phyloP scores from a whole-genome alignment of 1,140 invertebrate species.

The Harpegnathos saltator region DNA sequence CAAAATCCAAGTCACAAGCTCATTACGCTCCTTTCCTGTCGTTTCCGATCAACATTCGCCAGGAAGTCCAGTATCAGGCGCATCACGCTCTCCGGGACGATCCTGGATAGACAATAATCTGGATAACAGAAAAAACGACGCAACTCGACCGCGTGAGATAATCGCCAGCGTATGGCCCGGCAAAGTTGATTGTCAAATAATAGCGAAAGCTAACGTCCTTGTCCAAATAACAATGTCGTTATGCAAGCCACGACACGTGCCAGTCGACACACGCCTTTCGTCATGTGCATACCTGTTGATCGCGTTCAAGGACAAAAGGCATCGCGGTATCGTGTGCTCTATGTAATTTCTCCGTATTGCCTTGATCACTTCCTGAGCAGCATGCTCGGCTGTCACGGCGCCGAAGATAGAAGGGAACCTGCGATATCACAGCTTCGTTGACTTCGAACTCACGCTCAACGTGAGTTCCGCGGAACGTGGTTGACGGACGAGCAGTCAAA shows the following conservation, averaged over 20 bases:
- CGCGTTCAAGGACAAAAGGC: slow-evolving; percentile 73
- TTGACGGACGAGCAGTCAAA: too few relatives aligned
- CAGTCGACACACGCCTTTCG: background rate
- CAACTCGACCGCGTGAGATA: too few relatives aligned
- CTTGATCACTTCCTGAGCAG: slow-evolving; percentile 75
- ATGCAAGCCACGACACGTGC: too few relatives aligned
- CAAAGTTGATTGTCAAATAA: background rate
- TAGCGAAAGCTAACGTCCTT: background rate
- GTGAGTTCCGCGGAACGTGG: too few relatives aligned
- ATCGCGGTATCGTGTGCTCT: slow-evolving; percentile 79
- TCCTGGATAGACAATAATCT: slow-evolving; percentile 41
- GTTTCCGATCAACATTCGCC: slow-evolving; percentile 57
- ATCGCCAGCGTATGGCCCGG: background rate
- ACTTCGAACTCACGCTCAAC: too few relatives aligned
- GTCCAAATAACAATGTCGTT: too few relatives aligned
- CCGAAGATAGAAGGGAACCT: slow-evolving; percentile 80
- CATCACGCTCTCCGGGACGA: slow-evolving; percentile 73
- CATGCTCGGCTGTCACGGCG: slow-evolving; percentile 73
- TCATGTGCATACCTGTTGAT: slow-evolving; percentile 72
- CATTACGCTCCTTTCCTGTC: background rate
- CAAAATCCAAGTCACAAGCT: slow-evolving; percentile 1
- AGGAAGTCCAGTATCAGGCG: slow-evolving; percentile 77
- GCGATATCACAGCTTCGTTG: background rate
- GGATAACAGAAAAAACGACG: too few relatives aligned
- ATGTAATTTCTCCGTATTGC: slow-evolving; percentile 78